Conservation (phyloP, 2,113 vertebrate genomes). For the Nothoprocta pentlandii region DNA sequence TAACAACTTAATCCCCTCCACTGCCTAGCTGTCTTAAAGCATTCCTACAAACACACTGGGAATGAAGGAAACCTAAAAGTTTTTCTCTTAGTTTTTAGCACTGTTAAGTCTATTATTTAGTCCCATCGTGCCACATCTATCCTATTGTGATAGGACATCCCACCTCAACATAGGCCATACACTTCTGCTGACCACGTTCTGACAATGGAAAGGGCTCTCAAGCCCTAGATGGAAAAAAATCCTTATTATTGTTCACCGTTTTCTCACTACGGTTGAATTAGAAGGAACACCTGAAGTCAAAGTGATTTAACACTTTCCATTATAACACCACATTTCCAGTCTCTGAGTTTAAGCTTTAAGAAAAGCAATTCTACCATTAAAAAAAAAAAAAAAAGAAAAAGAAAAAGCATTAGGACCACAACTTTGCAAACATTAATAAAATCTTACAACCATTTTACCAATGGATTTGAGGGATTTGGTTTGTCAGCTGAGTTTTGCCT, state of each 20-base stretch:
- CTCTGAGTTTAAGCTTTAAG: neutral
- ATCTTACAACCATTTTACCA: neutral
- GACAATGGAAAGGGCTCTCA: neutral
- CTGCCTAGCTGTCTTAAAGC: neutral
- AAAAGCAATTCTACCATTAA: neutral
- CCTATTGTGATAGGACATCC: neutral
- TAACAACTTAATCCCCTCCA: neutral
- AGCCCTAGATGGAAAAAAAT: conserved; percentile 4
- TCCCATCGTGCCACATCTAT: neutral
- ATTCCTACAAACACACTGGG: neutral
- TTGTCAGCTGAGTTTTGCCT: neutral
- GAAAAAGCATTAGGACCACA: neutral
- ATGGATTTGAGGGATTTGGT: conserved; percentile 36
- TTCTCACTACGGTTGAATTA: neutral
- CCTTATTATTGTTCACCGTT: neutral
- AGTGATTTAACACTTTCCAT: neutral
- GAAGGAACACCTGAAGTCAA: neutral
- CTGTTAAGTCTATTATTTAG: neutral
- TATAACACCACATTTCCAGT: neutral
- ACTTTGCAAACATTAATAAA: neutral
- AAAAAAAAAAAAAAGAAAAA: neutral
- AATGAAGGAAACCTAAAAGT: neutral
- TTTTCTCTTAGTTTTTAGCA: neutral
- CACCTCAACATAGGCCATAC: neutral
- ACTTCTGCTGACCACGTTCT: neutral